Evolutionary conservation across 2,113 vertebrate genomes (phyloP).

Genomic region (Erpornis zantholeuca): DNA sequence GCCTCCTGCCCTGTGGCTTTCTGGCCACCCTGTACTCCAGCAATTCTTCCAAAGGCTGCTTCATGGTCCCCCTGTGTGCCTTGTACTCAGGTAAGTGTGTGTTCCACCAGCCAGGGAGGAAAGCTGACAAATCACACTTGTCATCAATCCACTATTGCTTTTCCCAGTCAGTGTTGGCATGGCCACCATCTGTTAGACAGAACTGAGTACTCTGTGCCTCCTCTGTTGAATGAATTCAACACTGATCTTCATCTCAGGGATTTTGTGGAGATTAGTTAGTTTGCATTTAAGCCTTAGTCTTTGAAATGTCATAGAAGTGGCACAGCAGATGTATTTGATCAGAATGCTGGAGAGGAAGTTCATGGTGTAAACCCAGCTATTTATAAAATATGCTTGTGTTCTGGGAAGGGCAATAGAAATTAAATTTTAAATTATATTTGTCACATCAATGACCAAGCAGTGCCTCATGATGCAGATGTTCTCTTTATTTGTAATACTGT

Average conservation of each 20-base stretch:
- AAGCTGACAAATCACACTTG: not conserved
- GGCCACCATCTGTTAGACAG: not conserved
- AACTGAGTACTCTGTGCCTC: not conserved
- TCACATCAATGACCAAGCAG: not conserved
- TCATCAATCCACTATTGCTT: not conserved
- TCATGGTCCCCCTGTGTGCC: rapidly evolving
- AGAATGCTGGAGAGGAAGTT: not conserved
- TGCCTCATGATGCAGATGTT: not conserved
- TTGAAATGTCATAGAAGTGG: not conserved
- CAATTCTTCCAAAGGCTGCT: not conserved
- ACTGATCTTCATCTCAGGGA: not conserved
- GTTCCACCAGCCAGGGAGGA: not conserved
- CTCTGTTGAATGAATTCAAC: not conserved
- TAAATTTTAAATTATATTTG: not conserved
- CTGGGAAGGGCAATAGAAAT: not conserved
- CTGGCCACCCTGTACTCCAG: not conserved
- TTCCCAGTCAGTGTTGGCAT: not conserved
- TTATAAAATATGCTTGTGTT: not conserved
- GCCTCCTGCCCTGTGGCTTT: not conserved
- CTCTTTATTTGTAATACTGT: not conserved
- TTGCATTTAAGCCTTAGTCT: not conserved
- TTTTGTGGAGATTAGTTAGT: not conserved
- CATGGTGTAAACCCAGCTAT: not conserved
- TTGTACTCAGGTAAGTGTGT: not conserved
- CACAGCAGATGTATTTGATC: not conserved